phyloP scores from a whole-genome alignment of 2,113 vertebrate genomes.

The Macrotis lagotis region DNA sequence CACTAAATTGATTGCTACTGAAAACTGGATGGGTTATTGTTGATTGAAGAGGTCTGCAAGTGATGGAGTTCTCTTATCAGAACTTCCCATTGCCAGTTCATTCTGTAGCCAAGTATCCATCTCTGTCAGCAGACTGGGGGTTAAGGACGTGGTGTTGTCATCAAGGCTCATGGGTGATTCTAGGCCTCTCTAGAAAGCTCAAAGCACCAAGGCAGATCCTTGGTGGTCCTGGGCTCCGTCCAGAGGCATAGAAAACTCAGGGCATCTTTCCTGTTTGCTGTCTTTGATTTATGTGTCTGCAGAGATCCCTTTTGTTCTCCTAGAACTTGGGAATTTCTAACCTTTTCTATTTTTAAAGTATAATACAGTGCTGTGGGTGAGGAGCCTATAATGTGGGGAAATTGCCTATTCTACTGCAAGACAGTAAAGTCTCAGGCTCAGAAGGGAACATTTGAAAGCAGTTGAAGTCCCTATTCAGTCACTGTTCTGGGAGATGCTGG shows the following conservation, averaged over 20 bases:
- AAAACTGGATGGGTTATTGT: neutral
- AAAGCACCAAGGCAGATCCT: neutral
- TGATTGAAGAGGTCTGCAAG: neutral
- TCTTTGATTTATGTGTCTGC: constrained; percentile 2
- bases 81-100: neutral
- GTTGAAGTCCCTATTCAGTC: neutral
- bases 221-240: neutral
- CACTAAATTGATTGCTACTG: neutral
- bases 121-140: neutral
- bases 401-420: neutral
- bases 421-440: neutral
- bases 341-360: constrained; percentile 7
- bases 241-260: neutral
- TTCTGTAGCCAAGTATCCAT: neutral
- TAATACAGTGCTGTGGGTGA: constrained; percentile 10
- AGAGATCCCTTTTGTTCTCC: neutral
- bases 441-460: neutral
- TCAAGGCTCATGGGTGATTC: neutral
- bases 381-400: neutral
- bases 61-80: neutral
- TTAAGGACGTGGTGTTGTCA: neutral
- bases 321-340: neutral
- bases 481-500: neutral
- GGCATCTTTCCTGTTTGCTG: neutral
- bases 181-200: neutral